Evolutionary conservation across 1,140 invertebrate species (phyloP).

Genomic region (Agrilus planipennis): DNA sequence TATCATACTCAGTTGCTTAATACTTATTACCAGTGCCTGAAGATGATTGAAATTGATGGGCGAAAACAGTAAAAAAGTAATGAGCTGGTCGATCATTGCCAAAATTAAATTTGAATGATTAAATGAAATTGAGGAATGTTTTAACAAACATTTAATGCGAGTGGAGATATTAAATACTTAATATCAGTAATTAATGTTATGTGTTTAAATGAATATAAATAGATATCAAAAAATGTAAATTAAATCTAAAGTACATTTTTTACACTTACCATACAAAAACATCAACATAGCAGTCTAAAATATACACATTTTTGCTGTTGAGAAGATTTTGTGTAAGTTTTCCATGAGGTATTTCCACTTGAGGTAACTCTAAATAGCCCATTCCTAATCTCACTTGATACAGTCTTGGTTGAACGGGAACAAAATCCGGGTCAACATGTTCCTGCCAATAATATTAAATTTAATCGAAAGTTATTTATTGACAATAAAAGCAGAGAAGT

Average conservation of each 20-base stretch:
- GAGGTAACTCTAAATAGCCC: slow-evolving; percentile 96
- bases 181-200: not conserved
- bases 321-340: slow-evolving; percentile 64
- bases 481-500: not conserved
- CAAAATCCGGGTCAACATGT: slow-evolving; percentile 69
- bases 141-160: not conserved
- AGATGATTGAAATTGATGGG: too few relatives aligned
- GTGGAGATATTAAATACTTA: not conserved
- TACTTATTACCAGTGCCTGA: too few relatives aligned
- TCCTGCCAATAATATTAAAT: slow-evolving; percentile 40
- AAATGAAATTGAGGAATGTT: not conserved
- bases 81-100: not conserved
- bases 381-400: slow-evolving; percentile 95
- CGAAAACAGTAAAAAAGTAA: too few relatives aligned
- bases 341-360: slow-evolving; percentile 75
- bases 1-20: too few relatives aligned
- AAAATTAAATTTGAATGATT: too few relatives aligned
- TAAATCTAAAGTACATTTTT: too few relatives aligned
- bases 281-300: slow-evolving; percentile 90
- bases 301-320: slow-evolving; percentile 91
- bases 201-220: not conserved
- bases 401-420: slow-evolving; percentile 63
- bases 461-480: slow-evolving; percentile 4
- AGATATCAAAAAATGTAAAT: too few relatives aligned
- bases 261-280: slow-evolving; percentile 89